A percentile compares a stretch with the other conserved stretches of the same genome.
These are phyloP conservation scores for Phenganax stokvisi DNA, from an alignment of 92 coral and sea anemone genomes.

Conservation along the genomic window DNA sequence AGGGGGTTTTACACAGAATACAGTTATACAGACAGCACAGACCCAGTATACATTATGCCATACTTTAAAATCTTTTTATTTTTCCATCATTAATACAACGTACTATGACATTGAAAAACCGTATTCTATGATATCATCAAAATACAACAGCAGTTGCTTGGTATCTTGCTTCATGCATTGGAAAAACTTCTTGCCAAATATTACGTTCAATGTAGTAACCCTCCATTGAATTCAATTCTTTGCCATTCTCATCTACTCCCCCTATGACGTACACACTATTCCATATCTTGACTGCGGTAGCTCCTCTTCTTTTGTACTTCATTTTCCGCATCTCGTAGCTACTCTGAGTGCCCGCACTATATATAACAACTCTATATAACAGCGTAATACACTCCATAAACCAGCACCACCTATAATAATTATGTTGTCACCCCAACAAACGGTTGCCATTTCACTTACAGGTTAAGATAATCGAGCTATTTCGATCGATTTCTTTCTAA, in stretches of 20 bases:
- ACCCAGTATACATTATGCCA: too few relatives aligned
- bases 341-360: not conserved
- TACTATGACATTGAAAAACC: too few relatives aligned
- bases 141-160: conserved; percentile 4
- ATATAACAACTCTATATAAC: not conserved
- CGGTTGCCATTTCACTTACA: conserved; percentile 4
- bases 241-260: conserved; percentile 68
- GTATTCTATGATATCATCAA: too few relatives aligned
- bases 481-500: not conserved
- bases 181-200: conserved; percentile 19
- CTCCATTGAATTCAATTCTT: conserved; percentile 65
- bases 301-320: not conserved
- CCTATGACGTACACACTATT: conserved; percentile 62
- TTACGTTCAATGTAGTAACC: conserved; percentile 38
- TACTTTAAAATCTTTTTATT: too few relatives aligned
- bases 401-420: not conserved
- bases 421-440: not conserved
- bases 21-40: too few relatives aligned
- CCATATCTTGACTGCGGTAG: not conserved
- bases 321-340: not conserved
- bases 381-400: not conserved
- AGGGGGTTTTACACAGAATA: too few relatives aligned
- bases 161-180: conserved; percentile 6
- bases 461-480: not conserved
- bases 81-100: too few relatives aligned